phyloP scores from a whole-genome alignment of 2,888 invertebrate genomes.

The Diarsia dahlii region DNA sequence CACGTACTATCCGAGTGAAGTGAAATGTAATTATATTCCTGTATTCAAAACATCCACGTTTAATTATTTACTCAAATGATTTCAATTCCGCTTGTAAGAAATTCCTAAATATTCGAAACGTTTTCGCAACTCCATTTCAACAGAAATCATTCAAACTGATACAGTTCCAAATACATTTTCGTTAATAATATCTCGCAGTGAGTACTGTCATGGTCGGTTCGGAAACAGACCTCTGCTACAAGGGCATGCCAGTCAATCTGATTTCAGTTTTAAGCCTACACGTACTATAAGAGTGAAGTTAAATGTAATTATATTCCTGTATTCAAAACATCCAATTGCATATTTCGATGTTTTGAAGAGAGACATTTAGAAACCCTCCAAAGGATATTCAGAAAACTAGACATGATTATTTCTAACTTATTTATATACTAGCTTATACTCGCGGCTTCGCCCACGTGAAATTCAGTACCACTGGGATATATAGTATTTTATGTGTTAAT shows the following conservation, averaged over 20 bases:
- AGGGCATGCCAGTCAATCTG: slow-evolving; percentile 43
- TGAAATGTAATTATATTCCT: too few relatives aligned
- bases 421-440: too few relatives aligned
- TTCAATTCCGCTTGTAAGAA: background rate
- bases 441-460: too few relatives aligned
- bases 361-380: background rate
- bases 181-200: slow-evolving; percentile 10
- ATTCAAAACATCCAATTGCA: slow-evolving; percentile 4
- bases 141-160: background rate
- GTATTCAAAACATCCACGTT: too few relatives aligned
- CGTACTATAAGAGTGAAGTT: background rate
- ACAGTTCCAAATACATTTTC: slow-evolving; percentile 30
- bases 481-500: too few relatives aligned
- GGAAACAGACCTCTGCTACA: slow-evolving; percentile 19
- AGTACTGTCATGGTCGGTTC: slow-evolving; percentile 14
- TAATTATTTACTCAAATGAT: background rate
- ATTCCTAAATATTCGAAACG: background rate
- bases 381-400: background rate
- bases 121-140: slow-evolving; percentile 1
- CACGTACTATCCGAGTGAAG: too few relatives aligned
- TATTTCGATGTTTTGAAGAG: background rate
- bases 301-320: slow-evolving; percentile 32
- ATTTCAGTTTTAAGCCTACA: slow-evolving; percentile 44
- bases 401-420: background rate
- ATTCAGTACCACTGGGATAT: too few relatives aligned